Conservation (phyloP, 2,888 invertebrate genomes). For the Plagiodera versicolora region DNA sequence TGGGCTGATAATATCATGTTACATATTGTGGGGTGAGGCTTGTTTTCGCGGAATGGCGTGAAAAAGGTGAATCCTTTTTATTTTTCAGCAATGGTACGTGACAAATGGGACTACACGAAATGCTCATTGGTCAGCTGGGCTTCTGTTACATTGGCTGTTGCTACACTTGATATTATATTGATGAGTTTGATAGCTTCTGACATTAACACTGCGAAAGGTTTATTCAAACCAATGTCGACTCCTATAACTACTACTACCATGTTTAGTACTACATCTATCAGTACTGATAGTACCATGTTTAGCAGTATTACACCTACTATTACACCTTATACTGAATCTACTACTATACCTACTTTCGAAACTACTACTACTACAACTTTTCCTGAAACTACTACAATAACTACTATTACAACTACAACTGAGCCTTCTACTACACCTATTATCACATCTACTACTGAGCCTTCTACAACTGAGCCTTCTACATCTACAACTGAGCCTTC, state of each 20-base stretch:
- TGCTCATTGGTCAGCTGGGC: constrained; percentile 16
- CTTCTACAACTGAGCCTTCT: too few species aligned
- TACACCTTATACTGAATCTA: too few species aligned
- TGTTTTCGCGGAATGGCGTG: background rate
- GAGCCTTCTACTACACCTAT: too few species aligned
- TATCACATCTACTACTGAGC: too few species aligned
- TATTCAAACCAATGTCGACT: background rate
- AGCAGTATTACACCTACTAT: too few species aligned
- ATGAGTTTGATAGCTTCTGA: constrained; percentile 26
- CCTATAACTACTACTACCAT: background rate
- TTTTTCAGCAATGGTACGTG: constrained; percentile 19
- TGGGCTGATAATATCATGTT: constrained; percentile 20
- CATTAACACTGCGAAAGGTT: constrained; percentile 13
- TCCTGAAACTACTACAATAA: too few species aligned
- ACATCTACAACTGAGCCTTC: too few species aligned
- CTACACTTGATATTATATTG: constrained; percentile 18
- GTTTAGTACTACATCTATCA: background rate
- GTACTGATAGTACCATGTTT: too few species aligned
- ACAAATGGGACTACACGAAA: constrained; percentile 16
- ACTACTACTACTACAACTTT: too few species aligned
- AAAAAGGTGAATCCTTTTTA: background rate
- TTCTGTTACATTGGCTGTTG: constrained; percentile 16
- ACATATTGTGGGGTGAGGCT: constrained; percentile 26
- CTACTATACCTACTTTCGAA: too few species aligned
- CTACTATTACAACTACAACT: too few species aligned